Base-by-base conservation (phyloP, 2,797 vertebrate species). In the Neosalanx taihuensis region DNA sequence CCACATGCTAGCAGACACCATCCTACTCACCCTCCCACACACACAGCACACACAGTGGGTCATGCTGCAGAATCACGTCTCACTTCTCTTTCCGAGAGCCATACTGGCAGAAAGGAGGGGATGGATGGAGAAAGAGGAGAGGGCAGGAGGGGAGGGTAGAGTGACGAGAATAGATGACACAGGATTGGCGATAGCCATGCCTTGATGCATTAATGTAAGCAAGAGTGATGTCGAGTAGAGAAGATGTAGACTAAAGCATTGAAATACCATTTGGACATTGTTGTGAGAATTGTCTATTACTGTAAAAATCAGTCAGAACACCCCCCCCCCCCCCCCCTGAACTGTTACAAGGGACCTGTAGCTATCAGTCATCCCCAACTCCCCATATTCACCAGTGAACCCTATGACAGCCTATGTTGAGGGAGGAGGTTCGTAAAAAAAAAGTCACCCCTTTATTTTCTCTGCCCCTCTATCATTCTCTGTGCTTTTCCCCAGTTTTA, bases 401-500 rank as follows among this genome's bases (percentile, higher is more conserved):
- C 41, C 41, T 46, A 6, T 46, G 41, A 46, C 3, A 46, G 41
- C 2, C 3, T 46, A 9, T 46, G 41, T 46, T 46, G 41, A 9
- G 41, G 41, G 4, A 56, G 18, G 18, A n/a, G 6, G 15, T 17
- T 17, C 51, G 6, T 17, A 56, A 56, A 61, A 58, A 58, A 26
- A 26, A 29, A 13, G 59, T 61, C 13, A 7, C 26, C 18, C 23
- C 12, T 13, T 26, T 26, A 26, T 26, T 26, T 61, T 30, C 20
- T 30, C 10, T 18, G 64, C 18, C 53, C 46, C 17, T 23, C 31
- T 41, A n/a, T 64, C 23, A 53, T 70, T 23, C 64, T 63, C 68
- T 64, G 31, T 72, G 31, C 58, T 69, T 74, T 74, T 41, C 57
- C 62, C 51, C 35, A 49, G 41, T 49, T 76, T 70, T 68, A 67